These are phyloP conservation scores for Botia kubotai DNA, from an alignment of 2,797 vertebrate species.

Conservation along the genomic window DNA sequence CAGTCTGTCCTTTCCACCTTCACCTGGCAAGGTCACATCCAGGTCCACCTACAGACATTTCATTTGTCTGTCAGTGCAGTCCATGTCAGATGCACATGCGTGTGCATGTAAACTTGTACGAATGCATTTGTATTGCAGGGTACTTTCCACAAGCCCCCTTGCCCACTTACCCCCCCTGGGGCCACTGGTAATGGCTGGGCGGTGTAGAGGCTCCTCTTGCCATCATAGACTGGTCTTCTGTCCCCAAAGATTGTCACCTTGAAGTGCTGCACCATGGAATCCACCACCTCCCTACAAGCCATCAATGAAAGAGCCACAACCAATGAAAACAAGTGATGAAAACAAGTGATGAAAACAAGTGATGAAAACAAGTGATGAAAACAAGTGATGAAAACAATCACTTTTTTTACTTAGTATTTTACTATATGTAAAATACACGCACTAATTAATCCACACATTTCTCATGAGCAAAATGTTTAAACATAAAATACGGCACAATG, in stretches of 20 bases:
- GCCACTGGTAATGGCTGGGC: conserved; percentile 94
- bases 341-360: too few relatives aligned
- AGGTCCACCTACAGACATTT: conserved; percentile 86
- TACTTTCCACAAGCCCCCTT: neutral
- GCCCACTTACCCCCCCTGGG: conserved; percentile 84
- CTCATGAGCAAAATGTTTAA: too few relatives aligned
- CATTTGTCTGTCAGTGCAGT: neutral
- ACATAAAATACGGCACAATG: too few relatives aligned
- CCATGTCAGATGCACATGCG: neutral
- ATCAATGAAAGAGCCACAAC: neutral
- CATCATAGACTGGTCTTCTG: conserved; percentile 95
- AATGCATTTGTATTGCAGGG: neutral
- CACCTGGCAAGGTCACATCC: conserved; percentile 95
- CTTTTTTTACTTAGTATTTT: too few relatives aligned
- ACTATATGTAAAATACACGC: too few relatives aligned
- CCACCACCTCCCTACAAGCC: conserved; percentile 90
- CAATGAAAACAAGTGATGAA: too few relatives aligned
- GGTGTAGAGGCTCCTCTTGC: conserved; percentile 96
- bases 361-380: too few relatives aligned
- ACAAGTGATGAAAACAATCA: too few relatives aligned
- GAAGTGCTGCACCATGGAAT: conserved; percentile 99
- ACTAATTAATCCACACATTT: too few relatives aligned
- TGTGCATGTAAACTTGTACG: neutral
- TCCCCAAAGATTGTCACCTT: conserved; percentile 99
- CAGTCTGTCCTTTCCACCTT: conserved; percentile 96